phyloP scores from a whole-genome alignment of 2,888 invertebrate genomes.

The Xylota segnis region DNA sequence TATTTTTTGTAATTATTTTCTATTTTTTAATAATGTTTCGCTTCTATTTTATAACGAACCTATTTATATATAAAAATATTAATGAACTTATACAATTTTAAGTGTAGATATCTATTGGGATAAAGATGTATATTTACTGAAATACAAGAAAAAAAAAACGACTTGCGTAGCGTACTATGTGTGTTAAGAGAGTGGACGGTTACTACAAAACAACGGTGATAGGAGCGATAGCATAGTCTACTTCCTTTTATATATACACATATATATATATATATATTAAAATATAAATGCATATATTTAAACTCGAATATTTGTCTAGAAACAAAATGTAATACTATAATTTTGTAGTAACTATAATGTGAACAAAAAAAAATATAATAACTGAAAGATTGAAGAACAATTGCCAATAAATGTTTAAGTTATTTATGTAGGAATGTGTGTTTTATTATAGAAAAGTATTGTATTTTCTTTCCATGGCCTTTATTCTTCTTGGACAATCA shows the following conservation, averaged over 20 bases:
- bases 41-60: slow-evolving; percentile 55
- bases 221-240: slow-evolving; percentile 66
- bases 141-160: slow-evolving; percentile 27
- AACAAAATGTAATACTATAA: slow-evolving; percentile 50
- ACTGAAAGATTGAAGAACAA: slow-evolving; percentile 54
- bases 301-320: slow-evolving; percentile 64
- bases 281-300: slow-evolving; percentile 60
- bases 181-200: slow-evolving; percentile 59
- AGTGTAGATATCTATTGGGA: slow-evolving; percentile 58
- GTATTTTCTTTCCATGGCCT: too few relatives aligned
- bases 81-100: slow-evolving; percentile 51
- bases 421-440: slow-evolving; percentile 66
- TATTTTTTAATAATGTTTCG: slow-evolving; percentile 34
- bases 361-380: slow-evolving; percentile 29
- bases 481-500: too few relatives aligned
- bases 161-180: slow-evolving; percentile 44
- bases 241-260: slow-evolving; percentile 71
- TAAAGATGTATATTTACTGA: slow-evolving; percentile 62
- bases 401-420: slow-evolving; percentile 75
- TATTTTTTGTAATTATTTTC: slow-evolving; percentile 51
- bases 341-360: slow-evolving; percentile 58
- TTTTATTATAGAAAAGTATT: slow-evolving; percentile 16
- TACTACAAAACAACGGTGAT: slow-evolving; percentile 70
- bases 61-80: slow-evolving; percentile 34
- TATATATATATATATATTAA: slow-evolving; percentile 27